These are phyloP conservation scores for Axinella damicornis DNA, from an alignment of 37 sponge, comb jelly and placozoan species.

Conservation along the genomic window DNA sequence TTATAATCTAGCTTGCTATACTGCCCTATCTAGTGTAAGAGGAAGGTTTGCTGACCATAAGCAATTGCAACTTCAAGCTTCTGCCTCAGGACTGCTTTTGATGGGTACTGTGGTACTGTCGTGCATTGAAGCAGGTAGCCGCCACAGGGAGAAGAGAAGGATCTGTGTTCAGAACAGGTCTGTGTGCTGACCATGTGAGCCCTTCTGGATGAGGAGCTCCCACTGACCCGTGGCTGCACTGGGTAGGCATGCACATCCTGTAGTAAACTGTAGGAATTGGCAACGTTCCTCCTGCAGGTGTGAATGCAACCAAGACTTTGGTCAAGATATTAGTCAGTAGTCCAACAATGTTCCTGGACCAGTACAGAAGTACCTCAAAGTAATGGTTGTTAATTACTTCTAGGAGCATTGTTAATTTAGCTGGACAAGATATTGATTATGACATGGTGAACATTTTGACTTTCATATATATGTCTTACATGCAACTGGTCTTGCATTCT, in stretches of 20 bases:
- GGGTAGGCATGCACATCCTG: slow-evolving; percentile 58
- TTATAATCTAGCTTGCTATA: too few species aligned
- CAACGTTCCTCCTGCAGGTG: slow-evolving; percentile 35
- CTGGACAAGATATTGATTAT: too few species aligned
- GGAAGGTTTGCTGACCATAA: slow-evolving; percentile 48
- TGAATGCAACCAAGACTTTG: not conserved
- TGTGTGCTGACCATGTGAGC: not conserved
- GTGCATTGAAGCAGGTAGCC: slow-evolving; percentile 54
- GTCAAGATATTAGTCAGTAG: too few species aligned
- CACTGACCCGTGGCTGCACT: slow-evolving; percentile 30
- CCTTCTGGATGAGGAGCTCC: slow-evolving; percentile 21
- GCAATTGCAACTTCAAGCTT: slow-evolving; percentile 54
- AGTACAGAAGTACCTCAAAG: too few species aligned
- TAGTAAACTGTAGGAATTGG: slow-evolving; percentile 58
- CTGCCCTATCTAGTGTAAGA: slow-evolving; percentile 10
- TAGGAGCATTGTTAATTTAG: too few species aligned
- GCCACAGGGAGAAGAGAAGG: slow-evolving; percentile 54
- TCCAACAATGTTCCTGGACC: too few species aligned
- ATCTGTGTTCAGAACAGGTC: slow-evolving; percentile 16
- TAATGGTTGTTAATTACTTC: too few species aligned
- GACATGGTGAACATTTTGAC: too few species aligned
- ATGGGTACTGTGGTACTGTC: slow-evolving; percentile 44
- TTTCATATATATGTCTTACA: too few species aligned
- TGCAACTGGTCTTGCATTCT: too few species aligned
- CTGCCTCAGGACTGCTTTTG: slow-evolving; percentile 20